Base-by-base conservation (phyloP, 2,888 invertebrate genomes). In the Stenurella melanura region DNA sequence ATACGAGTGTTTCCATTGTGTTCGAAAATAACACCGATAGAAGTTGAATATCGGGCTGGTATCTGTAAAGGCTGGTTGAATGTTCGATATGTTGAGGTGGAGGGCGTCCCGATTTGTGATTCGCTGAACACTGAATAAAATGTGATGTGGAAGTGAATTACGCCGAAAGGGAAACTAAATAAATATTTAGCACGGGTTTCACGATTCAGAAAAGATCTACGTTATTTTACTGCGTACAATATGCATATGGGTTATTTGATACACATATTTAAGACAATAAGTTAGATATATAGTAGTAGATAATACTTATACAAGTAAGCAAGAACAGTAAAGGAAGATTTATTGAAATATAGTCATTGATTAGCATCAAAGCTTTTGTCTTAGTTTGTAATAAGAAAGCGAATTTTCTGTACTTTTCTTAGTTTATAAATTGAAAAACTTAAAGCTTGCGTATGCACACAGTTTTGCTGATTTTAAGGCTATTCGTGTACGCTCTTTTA, bases 1-100 rank as follows among this genome's bases (percentile, higher is more conserved):
- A 80, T 82, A 82, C 77, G 81, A 83, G 82, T 84, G 83, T 81
- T 85, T 83, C 82, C 82, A 85, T 86, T 85, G 84, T 86, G 83
- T 78, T 83, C 80, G 82, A 82, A 83, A 84, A 85, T 84, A 84
- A 85, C 84, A 83, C 82, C 81, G 81, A 84, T 84, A 84, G 80
- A 80, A 84, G 83, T 82, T 81, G 83, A 84, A 83, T 85, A 85
- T 84, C 84, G 83, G 75, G 77, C 78, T 77, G 75, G 84, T 84
- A 60, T 85, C 84, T 83, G 77, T 81, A 81, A 81, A 79, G 82
- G 82, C 77, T 61, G 81, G 81, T 82, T 83, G 82, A 83, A 82
- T 77, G 76, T 78, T 84, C 81, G 82, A 83, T 85, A 83, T 83
- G 82, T 82, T 82, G 80, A 83, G 82, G 83, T 84, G 80, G 81